A percentile compares a stretch with the other conserved stretches of the same genome.
These are phyloP conservation scores for Brachionus koreanus DNA, from an alignment of 1,140 invertebrate genomes.

Conservation along the genomic window DNA sequence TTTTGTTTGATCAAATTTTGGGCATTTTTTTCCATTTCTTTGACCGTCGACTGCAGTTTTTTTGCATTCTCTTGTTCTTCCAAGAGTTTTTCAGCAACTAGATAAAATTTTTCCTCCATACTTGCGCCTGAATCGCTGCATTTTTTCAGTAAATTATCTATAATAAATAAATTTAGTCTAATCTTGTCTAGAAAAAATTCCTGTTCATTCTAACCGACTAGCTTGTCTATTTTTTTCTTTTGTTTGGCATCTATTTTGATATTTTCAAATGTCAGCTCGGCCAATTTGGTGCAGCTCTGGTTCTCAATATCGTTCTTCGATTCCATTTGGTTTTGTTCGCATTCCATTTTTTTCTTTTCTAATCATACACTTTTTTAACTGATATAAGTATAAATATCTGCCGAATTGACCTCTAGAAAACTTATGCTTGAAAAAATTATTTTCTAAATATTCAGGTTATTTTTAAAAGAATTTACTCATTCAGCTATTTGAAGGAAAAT, in stretches of 20 bases:
- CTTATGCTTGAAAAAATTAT: neutral
- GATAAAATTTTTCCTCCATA: constrained; percentile 18
- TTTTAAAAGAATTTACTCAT: neutral
- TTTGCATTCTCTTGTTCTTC: constrained; percentile 24
- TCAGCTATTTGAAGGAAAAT: neutral
- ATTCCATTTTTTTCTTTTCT: neutral
- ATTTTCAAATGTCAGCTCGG: neutral
- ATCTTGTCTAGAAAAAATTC: neutral
- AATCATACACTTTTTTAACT: neutral
- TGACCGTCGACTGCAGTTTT: neutral
- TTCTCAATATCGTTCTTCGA: neutral
- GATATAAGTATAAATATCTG: neutral
- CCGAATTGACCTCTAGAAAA: neutral
- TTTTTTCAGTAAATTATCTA: constrained; percentile 10
- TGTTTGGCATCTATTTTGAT: constrained; percentile 3
- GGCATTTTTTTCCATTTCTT: constrained; percentile 1
- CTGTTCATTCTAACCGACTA: neutral
- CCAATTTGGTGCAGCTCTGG: neutral
- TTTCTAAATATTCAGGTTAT: neutral
- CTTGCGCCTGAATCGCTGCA: neutral
- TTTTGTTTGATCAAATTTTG: constrained; percentile 69
- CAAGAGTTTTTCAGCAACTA: neutral
- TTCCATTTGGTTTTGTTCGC: neutral
- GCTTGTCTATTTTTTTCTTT: constrained; percentile 10
- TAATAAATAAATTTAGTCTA: neutral